Evolutionary conservation across 1,140 invertebrate genomes (phyloP), one percentile per base, ranked within the genome.

Genomic region (Nylanderia fulva): DNA sequence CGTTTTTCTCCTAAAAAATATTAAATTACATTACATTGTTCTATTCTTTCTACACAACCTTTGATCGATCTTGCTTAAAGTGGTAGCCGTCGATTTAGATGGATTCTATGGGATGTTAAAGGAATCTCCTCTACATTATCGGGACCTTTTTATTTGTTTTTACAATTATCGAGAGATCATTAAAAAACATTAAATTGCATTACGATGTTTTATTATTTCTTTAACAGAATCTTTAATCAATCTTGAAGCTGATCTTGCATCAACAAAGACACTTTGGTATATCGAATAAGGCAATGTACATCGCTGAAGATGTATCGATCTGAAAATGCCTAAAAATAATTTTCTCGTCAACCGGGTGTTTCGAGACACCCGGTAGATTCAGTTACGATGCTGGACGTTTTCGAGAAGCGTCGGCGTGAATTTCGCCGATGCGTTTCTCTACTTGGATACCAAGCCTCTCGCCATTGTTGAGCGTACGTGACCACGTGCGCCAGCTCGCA

Each of bases 381-480:
- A 56, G 64, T 42, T 56, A 68, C 66, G 18, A 29, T 8, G 36
- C 63, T 33, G 21, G 52, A 39, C 68, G 52, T n/a, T 48, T 48
- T 42, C 29, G 42, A n/a, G 66, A 72, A 72, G 36, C 54, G 77
- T 72, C 66, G 66, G 66, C 54, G 77, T 45, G 52, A 82, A 60
- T 82, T 82, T 82, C 36, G 66, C 66, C 66, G 77, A 82, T 82
- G 77, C 77, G 77, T 82, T 72, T 82, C 77, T 82, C 52, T 8
- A 82, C 66, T 71, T 45, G 77, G 66, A 72, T 58, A 71, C 52
- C 61, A 54, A 71, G 77, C 52, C 52, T 72, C 21, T 82, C 77
- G 66, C 77, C 52, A 72, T 82, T 82, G 61, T 84, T 66, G 72
- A 79, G 48, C 48, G 83, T 84, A 76, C 82, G 60, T 77, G 56